Evolutionary conservation across 2,888 invertebrate genomes (phyloP), one percentile per base, ranked within the genome.

Genomic region (Caradrina clavipalpis): DNA sequence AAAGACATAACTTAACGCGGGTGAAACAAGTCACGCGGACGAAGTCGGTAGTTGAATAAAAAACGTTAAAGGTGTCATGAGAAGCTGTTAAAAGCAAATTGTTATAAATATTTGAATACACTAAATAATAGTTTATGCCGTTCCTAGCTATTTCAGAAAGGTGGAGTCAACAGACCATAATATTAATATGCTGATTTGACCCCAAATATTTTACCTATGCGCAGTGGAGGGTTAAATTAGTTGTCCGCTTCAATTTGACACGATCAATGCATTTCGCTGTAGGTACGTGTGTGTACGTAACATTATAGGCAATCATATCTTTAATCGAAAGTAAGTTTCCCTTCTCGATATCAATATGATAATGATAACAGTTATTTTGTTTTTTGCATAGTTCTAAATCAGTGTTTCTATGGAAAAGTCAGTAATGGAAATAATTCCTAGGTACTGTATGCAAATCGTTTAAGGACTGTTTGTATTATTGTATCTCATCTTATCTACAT

Each of bases 161-260:
- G 64, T 64, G 21, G n/a, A 13, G 19, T 47, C 65, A 71, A 66
- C 50, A 54, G 66, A 76, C 66, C 77, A 77, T 76, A 51, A 58
- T 45, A 54, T 65, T n/a, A 59, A 53, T 39, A 70, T 66, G 77
- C 61, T 54, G 53, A 47, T 65, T 71, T 66, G 72, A 51, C 65
- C 76, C 60, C 65, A 64, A 56, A 42, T 60, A 50, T 45, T 75
- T 66, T 76, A 74, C 58, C 31, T 62, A 31, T 66, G 59, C 39
- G 49, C 72, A 77, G 39, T 55, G 53, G 54, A 76, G 66, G 72
- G 57, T 72, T 62, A 77, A 76, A 76, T 76, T 76, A 61, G 26
- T 19, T 57, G 77, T 51, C 72, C 54, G 51, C 57, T 58, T 63
- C 26, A 51, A 63, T 71, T 76, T 71, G 21, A 45, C 10, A 10